phyloP scores from a whole-genome alignment of 2,888 invertebrate species.

The Nemapogon koenigi region DNA sequence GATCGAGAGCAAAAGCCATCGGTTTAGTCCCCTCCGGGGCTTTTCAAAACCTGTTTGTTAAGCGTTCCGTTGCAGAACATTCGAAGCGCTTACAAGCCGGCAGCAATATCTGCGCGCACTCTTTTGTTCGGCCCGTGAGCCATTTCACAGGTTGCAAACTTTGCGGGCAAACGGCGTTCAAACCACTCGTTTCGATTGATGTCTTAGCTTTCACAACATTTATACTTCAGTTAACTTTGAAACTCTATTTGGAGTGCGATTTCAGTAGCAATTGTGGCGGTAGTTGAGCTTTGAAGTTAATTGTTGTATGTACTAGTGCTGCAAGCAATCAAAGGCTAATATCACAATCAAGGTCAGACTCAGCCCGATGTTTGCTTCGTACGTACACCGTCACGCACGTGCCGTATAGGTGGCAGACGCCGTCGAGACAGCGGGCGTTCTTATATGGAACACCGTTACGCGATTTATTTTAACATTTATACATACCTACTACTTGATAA shows the following conservation, averaged over 20 bases:
- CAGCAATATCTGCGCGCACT: slow-evolving; percentile 32
- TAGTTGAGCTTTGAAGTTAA: background rate
- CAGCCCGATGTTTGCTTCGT: no score
- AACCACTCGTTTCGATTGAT: slow-evolving; percentile 23
- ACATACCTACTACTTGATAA: no score
- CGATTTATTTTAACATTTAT: no score
- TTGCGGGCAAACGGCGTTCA: slow-evolving; percentile 23
- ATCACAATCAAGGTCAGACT: no score
- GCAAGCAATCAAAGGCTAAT: background rate
- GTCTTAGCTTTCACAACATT: slow-evolving; percentile 20
- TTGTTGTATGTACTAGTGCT: slow-evolving; percentile 1
- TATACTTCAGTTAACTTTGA: slow-evolving; percentile 12
- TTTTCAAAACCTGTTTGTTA: slow-evolving; percentile 32
- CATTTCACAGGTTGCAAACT: slow-evolving; percentile 34
- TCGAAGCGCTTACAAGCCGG: slow-evolving; percentile 27
- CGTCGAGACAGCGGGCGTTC: slow-evolving; percentile 30
- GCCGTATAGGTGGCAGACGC: slow-evolving; percentile 29
- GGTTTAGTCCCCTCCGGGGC: slow-evolving; percentile 32
- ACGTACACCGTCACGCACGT: slow-evolving; percentile 25
- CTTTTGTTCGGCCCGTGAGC: slow-evolving; percentile 28
- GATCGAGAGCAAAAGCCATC: slow-evolving; percentile 35
- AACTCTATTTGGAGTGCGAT: background rate
- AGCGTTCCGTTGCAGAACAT: slow-evolving; percentile 29
- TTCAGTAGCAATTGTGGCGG: background rate
- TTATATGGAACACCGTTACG: no score